Evolutionary conservation across 2,797 vertebrate genomes (phyloP), one percentile per base, ranked within the genome.

Genomic region (Myiotriccus ornatus): DNA sequence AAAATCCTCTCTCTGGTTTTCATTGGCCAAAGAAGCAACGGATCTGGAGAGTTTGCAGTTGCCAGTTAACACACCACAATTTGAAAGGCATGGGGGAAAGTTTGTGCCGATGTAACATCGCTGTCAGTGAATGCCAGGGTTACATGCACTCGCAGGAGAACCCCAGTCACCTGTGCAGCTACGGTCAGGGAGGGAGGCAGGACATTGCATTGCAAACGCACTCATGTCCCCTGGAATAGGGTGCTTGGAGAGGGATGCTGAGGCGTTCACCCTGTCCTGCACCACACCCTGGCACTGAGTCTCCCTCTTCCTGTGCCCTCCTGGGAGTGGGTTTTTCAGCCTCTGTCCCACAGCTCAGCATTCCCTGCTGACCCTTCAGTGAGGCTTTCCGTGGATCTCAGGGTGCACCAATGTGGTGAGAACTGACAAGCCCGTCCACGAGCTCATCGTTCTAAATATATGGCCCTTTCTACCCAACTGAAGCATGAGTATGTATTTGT

Each of bases 121-220:
- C 17, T 7, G 44, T 8, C 9, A 3, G 10, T 52, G 25, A 63
- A 74, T 19, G 11, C 21, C 4, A 6, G 20, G 24, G 13, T 5
- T 25, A 6, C 2, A 0, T 14, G 30, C 28, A 71, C 12, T 6
- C 10, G 16, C 7, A 7, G 35, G 41, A 94, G 32, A 85, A 13
- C 22, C 2, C 2, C 28, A 30, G 23, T 14, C 69, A n/a, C 21
- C 1, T 12, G 27, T 1, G 12, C 34, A 56, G 21, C 0, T 7
- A 3, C 2, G n/a, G 25, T 12, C 32, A 52, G 56, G 10, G 14
- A 18, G 23, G 5, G 1, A 5, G 6, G 4, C 8, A 41, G 32
- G 49, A 25, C 1, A 4, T 4, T n/a, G 19, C 1, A 5, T 4
- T 30, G 19, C 1, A 0, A 14, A 27, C 0, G 3, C 7, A 6